These are phyloP conservation scores for Ochropacha duplaris DNA, from an alignment of 2,888 invertebrate genomes.

Conservation along the genomic window DNA sequence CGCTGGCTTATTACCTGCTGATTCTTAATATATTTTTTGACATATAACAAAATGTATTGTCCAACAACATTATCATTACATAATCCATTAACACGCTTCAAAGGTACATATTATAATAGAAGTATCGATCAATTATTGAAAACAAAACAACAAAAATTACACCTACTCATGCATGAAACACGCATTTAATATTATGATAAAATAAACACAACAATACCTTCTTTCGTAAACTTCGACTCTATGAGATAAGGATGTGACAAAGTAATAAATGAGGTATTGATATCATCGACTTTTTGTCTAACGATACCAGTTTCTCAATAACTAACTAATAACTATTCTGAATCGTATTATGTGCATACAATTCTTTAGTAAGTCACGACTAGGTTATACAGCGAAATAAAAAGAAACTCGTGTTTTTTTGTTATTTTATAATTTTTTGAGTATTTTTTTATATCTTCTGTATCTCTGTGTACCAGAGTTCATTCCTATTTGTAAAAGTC, in stretches of 20 bases:
- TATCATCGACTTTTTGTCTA: conserved; percentile 25
- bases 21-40: not conserved
- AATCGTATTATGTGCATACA: no score
- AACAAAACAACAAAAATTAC: conserved; percentile 38
- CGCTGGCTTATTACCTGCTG: no score
- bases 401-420: no score
- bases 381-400: no score
- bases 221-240: conserved; percentile 6
- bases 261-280: conserved; percentile 50
- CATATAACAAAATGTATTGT: not conserved
- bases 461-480: no score
- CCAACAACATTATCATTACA: not conserved
- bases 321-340: not conserved
- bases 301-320: conserved; percentile 9
- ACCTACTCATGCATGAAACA: conserved; percentile 16
- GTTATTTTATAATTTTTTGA: no score
- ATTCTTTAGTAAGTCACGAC: no score
- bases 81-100: not conserved
- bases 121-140: conserved; percentile 6
- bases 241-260: conserved; percentile 46
- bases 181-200: conserved; percentile 2
- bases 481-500: not conserved
- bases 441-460: no score
- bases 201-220: not conserved
- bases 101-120: not conserved